Base-by-base conservation (phyloP, 2,113 vertebrate species). In the Baryphthengus martii region DNA sequence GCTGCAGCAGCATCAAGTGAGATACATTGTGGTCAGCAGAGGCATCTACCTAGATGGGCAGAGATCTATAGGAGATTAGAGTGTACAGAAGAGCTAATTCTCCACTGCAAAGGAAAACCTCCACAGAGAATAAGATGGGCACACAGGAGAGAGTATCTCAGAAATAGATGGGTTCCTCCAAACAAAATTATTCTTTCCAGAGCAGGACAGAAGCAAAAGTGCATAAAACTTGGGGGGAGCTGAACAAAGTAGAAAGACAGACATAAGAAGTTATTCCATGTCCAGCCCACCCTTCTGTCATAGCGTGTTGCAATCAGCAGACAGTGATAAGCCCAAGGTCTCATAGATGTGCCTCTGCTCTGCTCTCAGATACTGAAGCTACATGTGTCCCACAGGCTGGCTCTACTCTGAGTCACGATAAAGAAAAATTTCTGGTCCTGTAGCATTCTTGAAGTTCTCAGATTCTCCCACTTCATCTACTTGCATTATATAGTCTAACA, bases 351-450 rank as follows among this genome's bases (percentile, higher is more conserved):
- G n/a, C 4, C 24, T 67, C 15, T 81, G 56, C 18, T 31, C 7
- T 79, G 31, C 33, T 80, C 44, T 74, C 50, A 78, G 29, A 49
- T n/a, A 45, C 28, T 78, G 58, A 68, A 86, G 28, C 14, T 75
- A 10, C 0, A 0, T 49, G 16, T 31, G 28, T 52, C 49, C 31
- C 61, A 59, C 7, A 31, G 19, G 17, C 40, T 85, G 67, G 4
- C 9, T 68, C 35, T 53, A 26, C 33, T 15, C 7, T 50, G 31
- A 72, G 20, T 50, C 45, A 70, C 31, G 33, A 28, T 45, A 65
- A 45, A 74, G 10, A 47, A 93, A 91, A 80, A 1, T 6, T 56
- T 67, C 16, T 28, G 53, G n/a, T 47, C 7, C 5, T 31, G 5
- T 73, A 37, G 19, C 14, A 56, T 78, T 78, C 33, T 26, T 82